Evolutionary conservation across 1,140 invertebrate genomes (phyloP).

Genomic region (Hyposmocoma kahamanoa): DNA sequence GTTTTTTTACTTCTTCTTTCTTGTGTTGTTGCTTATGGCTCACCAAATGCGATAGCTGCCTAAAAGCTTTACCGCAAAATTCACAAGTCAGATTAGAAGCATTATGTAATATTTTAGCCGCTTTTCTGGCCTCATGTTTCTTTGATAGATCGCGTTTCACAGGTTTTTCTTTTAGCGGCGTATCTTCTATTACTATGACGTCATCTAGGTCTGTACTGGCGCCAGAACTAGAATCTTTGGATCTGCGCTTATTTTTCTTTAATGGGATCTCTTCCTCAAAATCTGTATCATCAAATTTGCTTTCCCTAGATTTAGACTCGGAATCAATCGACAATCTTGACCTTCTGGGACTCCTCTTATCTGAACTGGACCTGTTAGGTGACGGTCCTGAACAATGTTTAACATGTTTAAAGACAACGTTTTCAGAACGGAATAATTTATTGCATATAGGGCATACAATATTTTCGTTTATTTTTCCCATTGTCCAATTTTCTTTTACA

Average conservation of each 20-base stretch:
- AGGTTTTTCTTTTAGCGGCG: conserved; percentile 36
- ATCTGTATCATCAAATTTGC: conserved; percentile 39
- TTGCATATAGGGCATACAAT: conserved; percentile 69
- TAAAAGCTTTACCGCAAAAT: conserved; percentile 67
- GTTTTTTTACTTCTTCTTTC: conserved; percentile 29
- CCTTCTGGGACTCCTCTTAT: conserved; percentile 41
- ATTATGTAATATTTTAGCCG: conserved; percentile 27
- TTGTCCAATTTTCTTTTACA: conserved; percentile 63
- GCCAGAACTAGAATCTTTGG: conserved; percentile 32
- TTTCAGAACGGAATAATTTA: conserved; percentile 66
- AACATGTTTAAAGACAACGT: conserved; percentile 70
- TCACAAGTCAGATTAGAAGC: conserved; percentile 52
- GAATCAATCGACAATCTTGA: conserved; percentile 41
- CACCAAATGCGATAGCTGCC: conserved; percentile 63
- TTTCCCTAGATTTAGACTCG: conserved; percentile 33
- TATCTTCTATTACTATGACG: conserved; percentile 48
- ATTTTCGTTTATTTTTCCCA: conserved; percentile 67
- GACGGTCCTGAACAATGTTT: conserved; percentile 69
- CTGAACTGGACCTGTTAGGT: conserved; percentile 55
- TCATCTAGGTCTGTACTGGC: conserved; percentile 25
- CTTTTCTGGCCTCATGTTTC: conserved; percentile 19
- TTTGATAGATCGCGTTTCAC: conserved; percentile 19
- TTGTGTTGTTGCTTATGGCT: conserved; percentile 60
- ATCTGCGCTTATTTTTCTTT: conserved; percentile 28
- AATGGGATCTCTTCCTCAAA: conserved; percentile 22